These are phyloP conservation scores for Drosophila ironensis DNA, from an alignment of 1,140 invertebrate species.

Conservation along the genomic window DNA sequence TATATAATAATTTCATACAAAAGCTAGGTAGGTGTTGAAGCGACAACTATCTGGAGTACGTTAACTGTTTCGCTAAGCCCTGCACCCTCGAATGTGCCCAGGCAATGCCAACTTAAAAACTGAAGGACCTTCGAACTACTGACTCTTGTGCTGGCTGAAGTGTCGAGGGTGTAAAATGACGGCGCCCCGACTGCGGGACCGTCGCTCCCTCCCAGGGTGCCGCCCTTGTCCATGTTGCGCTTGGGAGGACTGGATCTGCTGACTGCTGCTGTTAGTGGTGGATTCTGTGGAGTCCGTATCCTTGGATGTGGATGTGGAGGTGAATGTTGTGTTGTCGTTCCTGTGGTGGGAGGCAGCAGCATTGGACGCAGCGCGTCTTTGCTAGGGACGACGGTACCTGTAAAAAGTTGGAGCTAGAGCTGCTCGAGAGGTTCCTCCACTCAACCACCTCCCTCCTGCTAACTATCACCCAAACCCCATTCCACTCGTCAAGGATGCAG, in stretches of 20 bases:
- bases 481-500: not conserved
- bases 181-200: slow-evolving; percentile 1
- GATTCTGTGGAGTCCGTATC: slow-evolving; percentile 4
- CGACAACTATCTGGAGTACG: too few relatives aligned
- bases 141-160: slow-evolving; percentile 7
- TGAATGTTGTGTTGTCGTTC: slow-evolving; percentile 3
- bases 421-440: slow-evolving; percentile 35
- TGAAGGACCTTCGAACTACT: slow-evolving; percentile 3
- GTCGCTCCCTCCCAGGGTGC: slow-evolving; percentile 7
- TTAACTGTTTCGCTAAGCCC: too few relatives aligned
- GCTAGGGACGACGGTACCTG: slow-evolving; percentile 58
- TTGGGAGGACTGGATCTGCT: too few relatives aligned
- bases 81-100: too few relatives aligned
- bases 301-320: not conserved
- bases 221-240: too few relatives aligned
- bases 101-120: too few relatives aligned
- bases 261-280: not conserved
- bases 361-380: slow-evolving; percentile 38
- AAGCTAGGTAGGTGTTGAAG: too few relatives aligned
- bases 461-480: not conserved
- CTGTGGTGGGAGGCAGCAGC: too few relatives aligned
- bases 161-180: not conserved
- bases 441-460: not conserved
- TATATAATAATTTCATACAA: too few relatives aligned
- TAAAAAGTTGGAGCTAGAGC: slow-evolving; percentile 48